Evolutionary conservation across 2,797 vertebrate genomes (phyloP), one percentile per base, ranked within the genome.

Genomic region (Remorina albescens): DNA sequence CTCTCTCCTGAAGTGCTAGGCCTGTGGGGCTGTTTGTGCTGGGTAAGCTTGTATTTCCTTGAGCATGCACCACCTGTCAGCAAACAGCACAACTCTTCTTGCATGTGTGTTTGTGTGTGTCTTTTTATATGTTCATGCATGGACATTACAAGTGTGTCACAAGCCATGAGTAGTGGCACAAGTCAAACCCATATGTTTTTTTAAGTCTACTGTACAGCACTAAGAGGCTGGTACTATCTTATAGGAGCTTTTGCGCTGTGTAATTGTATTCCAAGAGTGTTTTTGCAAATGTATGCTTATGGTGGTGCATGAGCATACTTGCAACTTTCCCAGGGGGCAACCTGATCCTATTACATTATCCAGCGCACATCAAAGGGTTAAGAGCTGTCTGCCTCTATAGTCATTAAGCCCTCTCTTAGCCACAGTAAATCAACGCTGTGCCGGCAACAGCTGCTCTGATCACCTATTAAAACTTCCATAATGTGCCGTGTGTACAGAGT

Each of bases 381-480:
- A 94, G 86, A 82, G 90, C 91, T 87, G 89, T 89, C 92, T 89
- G 89, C 84, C 90, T 89, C 89, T 84, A 61, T 82, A 90, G 92
- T 91, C 93, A 93, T 94, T 93, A 94, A 92, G 90, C 74, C 85
- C 86, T 84, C 90, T 92, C 91, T 83, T 89, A 88, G 84, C 88
- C 82, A 78, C 91, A 87, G 90, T 94, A 93, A 94, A 95, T 94
- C 94, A 93, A 87, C 89, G 71, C 81, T 81, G 84, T 79, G 89
- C 87, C 65, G 68, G 85, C 86, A 91, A 86, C 91, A 93, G 94
- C 93, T 93, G 93, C 89, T 89, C 86, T 89, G 87, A 91, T 94
- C 89, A 91, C 88, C 90, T 89, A 92, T 92, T 92, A 91, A 89
- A 91, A 88, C 89, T 89, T 88, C 85, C 83, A 89, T 88, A 90